Base-by-base conservation (phyloP, 2,113 vertebrate genomes). In the Hydrolagus affinis region DNA sequence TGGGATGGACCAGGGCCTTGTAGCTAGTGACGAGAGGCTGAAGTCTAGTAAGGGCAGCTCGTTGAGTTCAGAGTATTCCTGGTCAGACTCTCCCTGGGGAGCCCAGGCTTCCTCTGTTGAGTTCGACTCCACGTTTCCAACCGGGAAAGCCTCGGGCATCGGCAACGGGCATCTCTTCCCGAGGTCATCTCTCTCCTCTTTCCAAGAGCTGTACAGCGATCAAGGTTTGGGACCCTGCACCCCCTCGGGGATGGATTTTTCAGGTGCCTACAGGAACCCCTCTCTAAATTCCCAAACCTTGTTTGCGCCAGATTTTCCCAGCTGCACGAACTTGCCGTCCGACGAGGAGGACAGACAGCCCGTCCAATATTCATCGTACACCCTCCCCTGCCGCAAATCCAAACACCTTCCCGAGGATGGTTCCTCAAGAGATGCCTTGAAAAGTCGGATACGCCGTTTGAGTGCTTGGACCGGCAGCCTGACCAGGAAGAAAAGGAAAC, bases 401-500 rank as follows among this genome's bases (percentile, higher is more conserved):
- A 95, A 93, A 86, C 87, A 91, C 1, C 90, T 93, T 0, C 12
- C 85, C 0, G 95, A 96, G 30, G 89, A 91, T 68, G 9, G 88
- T 0, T 87, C 93, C 19, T 98, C 96, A 90, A 98, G 96, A 86
- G 95, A 92, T 85, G 94, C 94, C 0, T 90, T 98, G 85, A 97
- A 95, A 90, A 96, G 91, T 88, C 92, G 95, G 57, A 97, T 99
- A 89, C 92, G 96, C 4, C 95, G 96, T 68, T 92, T 99, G 88
- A 98, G 97, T 72, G 96, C 98, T 91, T 99, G 97, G 97, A 98
- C 97, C 0, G 97, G 97, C 64, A 98, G 97, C 90, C 93, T 99
- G 85, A 97, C 95, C 0, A 94, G 96, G 75, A 98, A 96, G 91
- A 99, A 97, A 60, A 95, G 94, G 89, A 97, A 95, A 87, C 92